Percentiles rank a stretch among this genome's conserved stretches.
Conservation (phyloP, 2,797 vertebrate species). For the Muscicapa comitata region DNA sequence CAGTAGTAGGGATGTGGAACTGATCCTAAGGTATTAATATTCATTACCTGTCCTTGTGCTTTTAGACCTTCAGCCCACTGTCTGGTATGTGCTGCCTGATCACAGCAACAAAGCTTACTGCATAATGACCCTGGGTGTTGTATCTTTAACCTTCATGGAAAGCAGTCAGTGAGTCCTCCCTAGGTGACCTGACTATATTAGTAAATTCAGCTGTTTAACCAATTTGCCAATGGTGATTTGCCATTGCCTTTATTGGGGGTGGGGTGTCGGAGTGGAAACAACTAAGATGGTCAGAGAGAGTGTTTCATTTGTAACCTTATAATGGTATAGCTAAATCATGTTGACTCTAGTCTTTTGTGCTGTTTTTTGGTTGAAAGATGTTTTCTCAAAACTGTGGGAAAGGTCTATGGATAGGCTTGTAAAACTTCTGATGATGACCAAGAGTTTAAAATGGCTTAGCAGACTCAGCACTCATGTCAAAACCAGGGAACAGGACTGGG, state of each 20-base stretch:
- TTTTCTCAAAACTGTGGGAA: background rate
- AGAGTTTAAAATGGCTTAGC: background rate
- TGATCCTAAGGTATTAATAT: background rate
- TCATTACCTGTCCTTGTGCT: background rate
- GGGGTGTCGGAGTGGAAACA: background rate
- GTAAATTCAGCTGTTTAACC: background rate
- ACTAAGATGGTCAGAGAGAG: background rate
- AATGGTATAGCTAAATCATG: background rate
- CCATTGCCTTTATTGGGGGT: background rate
- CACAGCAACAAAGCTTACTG: background rate
- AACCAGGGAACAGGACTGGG: background rate
- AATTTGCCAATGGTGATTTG: background rate
- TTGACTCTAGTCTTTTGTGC: background rate
- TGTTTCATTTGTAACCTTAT: background rate
- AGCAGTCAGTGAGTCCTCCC: background rate
- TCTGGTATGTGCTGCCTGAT: background rate
- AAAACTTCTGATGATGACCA: background rate
- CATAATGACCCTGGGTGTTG: background rate
- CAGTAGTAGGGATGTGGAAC: background rate
- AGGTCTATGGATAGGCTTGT: background rate
- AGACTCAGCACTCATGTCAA: background rate
- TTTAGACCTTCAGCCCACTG: background rate
- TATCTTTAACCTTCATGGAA: background rate
- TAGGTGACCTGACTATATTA: background rate
- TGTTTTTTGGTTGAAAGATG: background rate